A percentile compares a stretch with the other conserved stretches of the same genome.
These are phyloP conservation scores for Mercenaria mercenaria DNA, from an alignment of 1,140 invertebrate species.

Conservation along the genomic window DNA sequence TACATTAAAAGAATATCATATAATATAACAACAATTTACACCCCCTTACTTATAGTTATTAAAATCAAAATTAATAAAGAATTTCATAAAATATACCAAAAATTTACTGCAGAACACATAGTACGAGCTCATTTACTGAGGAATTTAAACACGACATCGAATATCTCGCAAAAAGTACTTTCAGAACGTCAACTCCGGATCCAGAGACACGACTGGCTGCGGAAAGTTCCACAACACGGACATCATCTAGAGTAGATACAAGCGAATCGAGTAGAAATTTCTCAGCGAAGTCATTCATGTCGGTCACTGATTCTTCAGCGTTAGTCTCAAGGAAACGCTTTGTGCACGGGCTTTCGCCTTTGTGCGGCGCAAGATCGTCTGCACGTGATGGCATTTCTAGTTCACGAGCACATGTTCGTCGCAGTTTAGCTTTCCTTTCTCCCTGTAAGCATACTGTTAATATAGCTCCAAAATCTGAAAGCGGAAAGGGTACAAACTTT, in stretches of 20 bases:
- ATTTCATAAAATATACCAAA: too few relatives aligned
- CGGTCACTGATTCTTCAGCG: background rate
- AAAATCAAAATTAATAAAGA: too few relatives aligned
- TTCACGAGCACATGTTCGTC: background rate
- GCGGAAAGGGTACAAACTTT: background rate
- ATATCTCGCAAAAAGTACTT: background rate
- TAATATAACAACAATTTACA: too few relatives aligned
- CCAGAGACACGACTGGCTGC: background rate
- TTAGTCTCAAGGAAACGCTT: background rate
- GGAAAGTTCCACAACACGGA: background rate
- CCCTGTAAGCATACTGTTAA: background rate
- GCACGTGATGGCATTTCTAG: background rate
- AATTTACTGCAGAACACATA: too few relatives aligned
- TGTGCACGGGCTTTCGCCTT: conserved; percentile 22
- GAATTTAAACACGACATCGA: conserved; percentile 32
- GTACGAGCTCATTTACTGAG: background rate
- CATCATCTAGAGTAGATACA: background rate
- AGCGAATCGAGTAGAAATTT: background rate
- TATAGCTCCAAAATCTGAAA: too few relatives aligned
- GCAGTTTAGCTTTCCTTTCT: background rate
- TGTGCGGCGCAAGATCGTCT: background rate
- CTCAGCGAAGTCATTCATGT: background rate
- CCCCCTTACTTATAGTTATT: too few relatives aligned
- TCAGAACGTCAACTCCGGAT: conserved; percentile 26
- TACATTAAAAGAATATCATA: too few relatives aligned